phyloP scores from a whole-genome alignment of 2,888 invertebrate genomes.

The Willowsia nigromaculata region DNA sequence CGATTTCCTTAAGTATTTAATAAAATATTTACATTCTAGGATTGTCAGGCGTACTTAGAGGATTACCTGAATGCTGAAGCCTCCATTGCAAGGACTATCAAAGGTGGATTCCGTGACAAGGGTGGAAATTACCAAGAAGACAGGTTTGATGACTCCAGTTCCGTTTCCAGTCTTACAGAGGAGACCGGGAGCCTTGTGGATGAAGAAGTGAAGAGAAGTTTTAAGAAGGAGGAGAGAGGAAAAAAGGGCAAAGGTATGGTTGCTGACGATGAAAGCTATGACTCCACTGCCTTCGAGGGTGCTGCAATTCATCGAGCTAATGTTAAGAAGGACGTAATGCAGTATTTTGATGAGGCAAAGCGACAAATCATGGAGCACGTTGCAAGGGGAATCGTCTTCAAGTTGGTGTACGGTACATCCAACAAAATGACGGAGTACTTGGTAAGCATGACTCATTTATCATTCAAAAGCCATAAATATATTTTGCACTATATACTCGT shows the following conservation, averaged over 20 bases:
- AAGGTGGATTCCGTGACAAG: not conserved
- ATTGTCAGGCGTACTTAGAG: conserved; percentile 1
- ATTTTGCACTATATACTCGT: no score
- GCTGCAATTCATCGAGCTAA: not conserved
- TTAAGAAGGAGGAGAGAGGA: no score
- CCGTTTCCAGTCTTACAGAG: no score
- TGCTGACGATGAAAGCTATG: not conserved
- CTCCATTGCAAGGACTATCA: not conserved
- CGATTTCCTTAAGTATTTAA: no score
- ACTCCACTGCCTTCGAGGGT: not conserved
- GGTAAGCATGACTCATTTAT: not conserved
- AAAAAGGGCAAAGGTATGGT: not conserved
- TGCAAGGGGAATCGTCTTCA: not conserved
- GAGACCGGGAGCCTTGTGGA: no score
- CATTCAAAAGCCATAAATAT: no score
- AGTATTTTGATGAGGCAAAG: not conserved
- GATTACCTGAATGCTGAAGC: conserved; percentile 37
- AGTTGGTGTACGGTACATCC: conserved; percentile 10
- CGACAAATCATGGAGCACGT: conserved; percentile 34
- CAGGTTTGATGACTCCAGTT: not conserved
- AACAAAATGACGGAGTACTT: conserved; percentile 11
- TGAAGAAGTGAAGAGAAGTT: not conserved
- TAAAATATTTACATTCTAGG: no score
- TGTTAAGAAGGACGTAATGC: not conserved
- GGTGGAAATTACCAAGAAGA: not conserved